phyloP scores from a whole-genome alignment of 2,888 invertebrate genomes.

The Silvanus unidentatus region DNA sequence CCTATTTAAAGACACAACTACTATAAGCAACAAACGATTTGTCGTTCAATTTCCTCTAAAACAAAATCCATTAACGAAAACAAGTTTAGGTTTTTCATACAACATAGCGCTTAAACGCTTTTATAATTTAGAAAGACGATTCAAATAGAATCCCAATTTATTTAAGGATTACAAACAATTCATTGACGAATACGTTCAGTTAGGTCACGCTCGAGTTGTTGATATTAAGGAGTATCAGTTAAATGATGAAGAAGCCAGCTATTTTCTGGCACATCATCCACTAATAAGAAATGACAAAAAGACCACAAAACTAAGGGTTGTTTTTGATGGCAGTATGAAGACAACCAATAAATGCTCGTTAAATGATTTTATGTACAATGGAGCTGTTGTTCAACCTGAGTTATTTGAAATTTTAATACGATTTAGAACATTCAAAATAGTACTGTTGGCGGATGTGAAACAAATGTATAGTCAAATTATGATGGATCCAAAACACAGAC shows the following conservation, averaged over 20 bases:
- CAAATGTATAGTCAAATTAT: slow-evolving; percentile 15
- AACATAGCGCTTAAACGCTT: slow-evolving; percentile 9
- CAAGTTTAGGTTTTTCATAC: slow-evolving; percentile 13
- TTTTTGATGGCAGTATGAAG: slow-evolving; percentile 19
- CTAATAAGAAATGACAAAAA: slow-evolving; percentile 15
- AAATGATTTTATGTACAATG: slow-evolving; percentile 17
- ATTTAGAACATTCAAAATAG: slow-evolving; percentile 14
- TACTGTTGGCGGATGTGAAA: slow-evolving; percentile 13
- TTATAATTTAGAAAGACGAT: slow-evolving; percentile 11
- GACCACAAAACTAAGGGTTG: slow-evolving; percentile 15
- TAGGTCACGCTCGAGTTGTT: slow-evolving; percentile 13
- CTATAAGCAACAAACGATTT: slow-evolving; percentile 7
- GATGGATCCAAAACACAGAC: slow-evolving; percentile 8
- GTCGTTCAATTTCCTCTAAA: slow-evolving; percentile 11
- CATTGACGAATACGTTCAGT: slow-evolving; percentile 13
- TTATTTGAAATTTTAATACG: slow-evolving; percentile 16
- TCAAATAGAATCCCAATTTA: slow-evolving; percentile 9
- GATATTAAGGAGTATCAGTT: too few species aligned
- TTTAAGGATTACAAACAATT: slow-evolving; percentile 12
- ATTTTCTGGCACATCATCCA: slow-evolving; percentile 17
- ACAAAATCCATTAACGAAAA: not conserved
- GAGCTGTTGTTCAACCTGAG: slow-evolving; percentile 11
- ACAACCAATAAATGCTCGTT: slow-evolving; percentile 11
- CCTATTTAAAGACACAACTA: slow-evolving; percentile 5
- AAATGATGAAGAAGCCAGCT: too few species aligned